These are phyloP conservation scores for Drosophila mauritiana DNA, from an alignment of 1,140 invertebrate genomes.

Conservation along the genomic window DNA sequence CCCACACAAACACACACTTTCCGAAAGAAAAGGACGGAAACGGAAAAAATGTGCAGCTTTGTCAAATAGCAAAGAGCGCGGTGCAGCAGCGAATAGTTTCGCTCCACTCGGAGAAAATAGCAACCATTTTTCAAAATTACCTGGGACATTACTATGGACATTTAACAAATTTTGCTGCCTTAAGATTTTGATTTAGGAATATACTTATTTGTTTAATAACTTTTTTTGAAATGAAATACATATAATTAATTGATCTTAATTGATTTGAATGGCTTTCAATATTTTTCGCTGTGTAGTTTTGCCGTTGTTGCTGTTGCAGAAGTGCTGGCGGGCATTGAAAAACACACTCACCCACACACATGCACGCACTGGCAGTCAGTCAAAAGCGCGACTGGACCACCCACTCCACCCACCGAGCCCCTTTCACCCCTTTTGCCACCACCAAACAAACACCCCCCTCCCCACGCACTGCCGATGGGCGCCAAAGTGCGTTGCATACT, in stretches of 20 bases:
- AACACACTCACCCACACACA: slow-evolving; percentile 16
- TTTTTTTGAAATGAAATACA: neutral
- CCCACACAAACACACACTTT: slow-evolving; percentile 13
- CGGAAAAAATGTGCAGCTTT: slow-evolving; percentile 73
- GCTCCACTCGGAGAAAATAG: slow-evolving; percentile 5
- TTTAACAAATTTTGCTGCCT: neutral
- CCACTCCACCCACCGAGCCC: neutral
- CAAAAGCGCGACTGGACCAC: slow-evolving; percentile 48
- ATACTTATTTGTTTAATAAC: neutral
- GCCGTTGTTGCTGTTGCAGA: slow-evolving; percentile 46
- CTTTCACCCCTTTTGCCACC: neutral
- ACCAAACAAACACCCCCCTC: neutral
- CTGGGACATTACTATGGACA: neutral
- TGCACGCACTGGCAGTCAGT: slow-evolving; percentile 61
- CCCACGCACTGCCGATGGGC: slow-evolving; percentile 20
- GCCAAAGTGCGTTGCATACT: slow-evolving; percentile 80
- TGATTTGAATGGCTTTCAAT: neutral
- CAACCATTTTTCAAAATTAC: neutral
- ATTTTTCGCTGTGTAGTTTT: slow-evolving; percentile 13
- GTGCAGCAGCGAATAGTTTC: slow-evolving; percentile 38
- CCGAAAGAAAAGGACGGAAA: slow-evolving; percentile 41
- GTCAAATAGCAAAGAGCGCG: slow-evolving; percentile 67
- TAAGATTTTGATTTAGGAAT: neutral
- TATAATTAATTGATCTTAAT: neutral
- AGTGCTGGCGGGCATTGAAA: slow-evolving; percentile 78